A percentile compares a stretch with the other conserved stretches of the same genome.
These are phyloP conservation scores for Oligia fasciuncula DNA, from an alignment of 2,888 invertebrate species.

Conservation along the genomic window DNA sequence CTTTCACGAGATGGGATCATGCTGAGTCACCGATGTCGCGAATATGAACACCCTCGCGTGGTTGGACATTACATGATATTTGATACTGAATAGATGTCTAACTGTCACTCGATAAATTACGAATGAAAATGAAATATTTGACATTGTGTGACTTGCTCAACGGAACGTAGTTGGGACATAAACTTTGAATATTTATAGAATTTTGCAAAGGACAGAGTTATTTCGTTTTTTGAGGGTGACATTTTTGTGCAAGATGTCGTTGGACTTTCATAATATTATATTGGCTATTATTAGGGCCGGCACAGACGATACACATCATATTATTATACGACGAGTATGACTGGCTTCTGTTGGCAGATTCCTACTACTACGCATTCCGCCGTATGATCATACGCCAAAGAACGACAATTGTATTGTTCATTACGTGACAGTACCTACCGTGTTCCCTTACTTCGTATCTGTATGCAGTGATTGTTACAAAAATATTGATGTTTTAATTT, in stretches of 20 bases:
- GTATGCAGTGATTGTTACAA: neutral
- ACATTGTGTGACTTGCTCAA: slow-evolving; percentile 50
- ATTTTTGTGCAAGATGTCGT: slow-evolving; percentile 28
- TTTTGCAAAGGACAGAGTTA: slow-evolving; percentile 13
- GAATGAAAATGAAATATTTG: slow-evolving; percentile 49
- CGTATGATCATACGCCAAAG: neutral
- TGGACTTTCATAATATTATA: slow-evolving; percentile 9
- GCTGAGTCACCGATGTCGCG: slow-evolving; percentile 64
- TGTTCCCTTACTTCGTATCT: neutral
- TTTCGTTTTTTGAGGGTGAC: slow-evolving; percentile 30
- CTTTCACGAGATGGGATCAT: slow-evolving; percentile 62
- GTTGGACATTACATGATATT: slow-evolving; percentile 62
- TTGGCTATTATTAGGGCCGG: slow-evolving; percentile 1
- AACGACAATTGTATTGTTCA: neutral
- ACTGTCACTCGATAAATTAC: slow-evolving; percentile 46
- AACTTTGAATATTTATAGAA: slow-evolving; percentile 43
- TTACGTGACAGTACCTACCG: neutral
- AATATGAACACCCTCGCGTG: slow-evolving; percentile 59
- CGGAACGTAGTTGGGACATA: slow-evolving; percentile 25
- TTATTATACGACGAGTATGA: neutral
- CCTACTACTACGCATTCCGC: no score
- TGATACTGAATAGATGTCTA: slow-evolving; percentile 59
- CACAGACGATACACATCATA: neutral
- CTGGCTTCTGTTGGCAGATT: neutral
- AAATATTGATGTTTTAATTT: neutral